Conservation (phyloP, 2,797 vertebrate genomes). For the Eulemur coronatus region DNA sequence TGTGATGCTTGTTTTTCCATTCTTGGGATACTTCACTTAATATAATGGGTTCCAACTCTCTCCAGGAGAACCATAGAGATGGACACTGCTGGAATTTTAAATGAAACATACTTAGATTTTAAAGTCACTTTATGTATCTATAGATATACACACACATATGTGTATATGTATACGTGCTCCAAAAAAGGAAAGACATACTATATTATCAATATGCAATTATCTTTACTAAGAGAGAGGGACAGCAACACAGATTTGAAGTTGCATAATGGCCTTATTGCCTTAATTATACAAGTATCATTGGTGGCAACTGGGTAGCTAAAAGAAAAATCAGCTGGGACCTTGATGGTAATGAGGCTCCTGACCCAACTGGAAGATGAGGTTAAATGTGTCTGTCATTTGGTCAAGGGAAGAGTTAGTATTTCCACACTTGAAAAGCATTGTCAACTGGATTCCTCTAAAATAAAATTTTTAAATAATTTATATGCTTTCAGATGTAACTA, state of each 20-base stretch:
- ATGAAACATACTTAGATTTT: conserved; percentile 24
- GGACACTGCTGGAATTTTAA: not conserved
- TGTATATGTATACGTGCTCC: not conserved
- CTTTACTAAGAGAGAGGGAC: not conserved
- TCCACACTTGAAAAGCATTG: conserved; percentile 1
- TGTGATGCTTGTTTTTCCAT: no score
- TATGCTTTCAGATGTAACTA: not conserved
- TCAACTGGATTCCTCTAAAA: not conserved
- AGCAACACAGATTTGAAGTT: not conserved
- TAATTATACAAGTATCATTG: not conserved
- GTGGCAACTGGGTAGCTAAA: not conserved
- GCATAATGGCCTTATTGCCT: not conserved
- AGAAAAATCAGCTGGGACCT: not conserved
- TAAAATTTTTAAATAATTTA: not conserved
- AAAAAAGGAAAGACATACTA: not conserved
- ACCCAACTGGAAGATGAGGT: not conserved
- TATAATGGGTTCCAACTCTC: no score
- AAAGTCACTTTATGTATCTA: not conserved
- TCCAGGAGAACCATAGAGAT: no score
- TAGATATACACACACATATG: not conserved
- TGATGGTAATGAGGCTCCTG: not conserved
- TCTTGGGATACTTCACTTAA: no score
- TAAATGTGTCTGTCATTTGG: not conserved
- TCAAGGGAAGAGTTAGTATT: not conserved
- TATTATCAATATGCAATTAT: not conserved